phyloP scores from a whole-genome alignment of 2,113 vertebrate genomes.

The Salvator merianae region DNA sequence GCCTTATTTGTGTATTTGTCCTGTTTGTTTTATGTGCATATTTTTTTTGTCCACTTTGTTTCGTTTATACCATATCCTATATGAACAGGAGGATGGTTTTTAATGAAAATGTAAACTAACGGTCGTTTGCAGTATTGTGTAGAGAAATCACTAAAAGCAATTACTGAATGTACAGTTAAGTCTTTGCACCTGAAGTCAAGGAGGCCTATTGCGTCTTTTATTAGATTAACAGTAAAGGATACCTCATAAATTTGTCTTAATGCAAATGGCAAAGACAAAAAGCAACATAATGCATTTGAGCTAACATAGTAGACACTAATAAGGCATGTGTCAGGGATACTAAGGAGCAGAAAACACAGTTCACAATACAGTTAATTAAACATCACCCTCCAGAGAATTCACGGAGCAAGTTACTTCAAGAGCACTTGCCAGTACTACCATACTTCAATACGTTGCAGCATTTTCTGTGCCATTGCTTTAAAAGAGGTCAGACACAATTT shows the following conservation, averaged over 20 bases:
- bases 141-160: slow-evolving; percentile 77
- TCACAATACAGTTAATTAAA: slow-evolving; percentile 65
- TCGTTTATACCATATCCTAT: slow-evolving; percentile 78
- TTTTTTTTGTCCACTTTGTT: slow-evolving; percentile 77
- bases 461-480: slow-evolving; percentile 78
- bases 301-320: slow-evolving; percentile 51
- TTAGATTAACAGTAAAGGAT: slow-evolving; percentile 77
- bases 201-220: slow-evolving; percentile 71
- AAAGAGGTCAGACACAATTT: slow-evolving; percentile 72
- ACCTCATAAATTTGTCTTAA: slow-evolving; percentile 76
- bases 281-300: slow-evolving; percentile 52
- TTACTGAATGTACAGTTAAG: slow-evolving; percentile 89
- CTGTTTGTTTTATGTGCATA: slow-evolving; percentile 92
- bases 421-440: slow-evolving; percentile 70
- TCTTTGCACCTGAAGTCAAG: slow-evolving; percentile 75
- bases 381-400: slow-evolving; percentile 65
- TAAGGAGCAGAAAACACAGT: slow-evolving; percentile 47
- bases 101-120: slow-evolving; percentile 78
- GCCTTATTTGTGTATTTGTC: slow-evolving; percentile 96
- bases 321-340: slow-evolving; percentile 34
- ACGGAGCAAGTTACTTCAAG: slow-evolving; percentile 68
- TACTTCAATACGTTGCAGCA: slow-evolving; percentile 73
- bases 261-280: slow-evolving; percentile 67
- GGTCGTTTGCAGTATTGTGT: slow-evolving; percentile 80
- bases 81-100: slow-evolving; percentile 74